Conservation (phyloP, 2,888 invertebrate genomes). For the Pyrochroa serraticornis region DNA sequence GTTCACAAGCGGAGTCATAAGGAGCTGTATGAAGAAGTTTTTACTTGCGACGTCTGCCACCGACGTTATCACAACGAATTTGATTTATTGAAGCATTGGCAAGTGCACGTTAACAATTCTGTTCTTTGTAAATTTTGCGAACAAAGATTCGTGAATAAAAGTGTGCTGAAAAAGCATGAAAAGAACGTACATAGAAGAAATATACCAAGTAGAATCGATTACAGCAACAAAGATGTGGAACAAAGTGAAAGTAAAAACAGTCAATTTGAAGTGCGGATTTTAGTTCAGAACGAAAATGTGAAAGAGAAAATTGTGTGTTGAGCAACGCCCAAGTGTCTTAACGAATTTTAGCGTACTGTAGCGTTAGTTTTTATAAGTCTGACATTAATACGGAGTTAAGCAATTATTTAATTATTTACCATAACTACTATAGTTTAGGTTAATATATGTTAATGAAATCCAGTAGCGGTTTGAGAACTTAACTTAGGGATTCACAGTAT, state of each 20-base stretch:
- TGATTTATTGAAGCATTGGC: conserved; percentile 17
- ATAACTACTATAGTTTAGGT: too few species aligned
- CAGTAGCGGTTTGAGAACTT: too few species aligned
- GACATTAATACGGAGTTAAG: too few species aligned
- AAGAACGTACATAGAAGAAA: conserved; percentile 13
- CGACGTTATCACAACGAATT: conserved; percentile 4
- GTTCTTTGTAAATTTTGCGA: conserved; percentile 17
- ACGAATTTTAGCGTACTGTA: too few species aligned
- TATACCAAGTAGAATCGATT: conserved; percentile 11
- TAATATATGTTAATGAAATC: too few species aligned
- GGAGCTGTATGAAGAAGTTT: background rate
- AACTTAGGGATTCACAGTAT: too few species aligned
- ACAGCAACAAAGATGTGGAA: background rate
- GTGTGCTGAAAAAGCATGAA: conserved; percentile 10
- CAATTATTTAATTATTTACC: too few species aligned
- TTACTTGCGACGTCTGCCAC: conserved; percentile 11
- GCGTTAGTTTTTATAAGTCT: too few species aligned
- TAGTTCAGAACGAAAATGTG: conserved; percentile 1
- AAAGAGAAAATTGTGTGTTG: too few species aligned
- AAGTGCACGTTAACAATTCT: conserved; percentile 16
- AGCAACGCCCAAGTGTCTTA: too few species aligned
- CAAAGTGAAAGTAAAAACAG: background rate
- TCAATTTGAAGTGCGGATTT: conserved; percentile 9
- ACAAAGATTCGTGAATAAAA: conserved; percentile 15
- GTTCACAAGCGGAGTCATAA: conserved; percentile 12